Conservation (phyloP, 2,113 vertebrate species). For the Chaetorhynchus papuensis region DNA sequence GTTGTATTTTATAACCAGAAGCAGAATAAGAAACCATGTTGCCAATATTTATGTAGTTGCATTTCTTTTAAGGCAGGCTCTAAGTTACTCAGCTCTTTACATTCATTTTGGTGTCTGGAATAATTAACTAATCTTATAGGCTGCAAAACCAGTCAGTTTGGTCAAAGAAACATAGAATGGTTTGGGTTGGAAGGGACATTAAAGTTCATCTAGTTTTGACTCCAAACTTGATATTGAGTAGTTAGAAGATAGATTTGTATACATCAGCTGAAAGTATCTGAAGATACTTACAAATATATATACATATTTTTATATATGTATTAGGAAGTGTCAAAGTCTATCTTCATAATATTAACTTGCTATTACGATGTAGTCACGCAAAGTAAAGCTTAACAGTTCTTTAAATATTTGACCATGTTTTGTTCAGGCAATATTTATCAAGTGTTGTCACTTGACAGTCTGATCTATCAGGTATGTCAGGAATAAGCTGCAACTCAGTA, state of each 20-base stretch:
- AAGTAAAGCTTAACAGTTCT: background rate
- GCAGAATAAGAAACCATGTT: background rate
- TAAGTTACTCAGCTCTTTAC: background rate
- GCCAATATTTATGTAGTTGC: background rate
- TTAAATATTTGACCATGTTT: background rate
- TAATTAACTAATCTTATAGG: background rate
- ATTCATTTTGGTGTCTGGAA: background rate
- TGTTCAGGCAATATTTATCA: background rate
- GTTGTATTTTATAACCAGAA: background rate
- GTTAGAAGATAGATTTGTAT: background rate
- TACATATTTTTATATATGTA: background rate
- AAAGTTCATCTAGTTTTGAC: background rate
- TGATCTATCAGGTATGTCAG: background rate
- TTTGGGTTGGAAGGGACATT: background rate
- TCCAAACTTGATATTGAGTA: background rate
- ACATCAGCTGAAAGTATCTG: background rate
- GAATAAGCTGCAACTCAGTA: background rate
- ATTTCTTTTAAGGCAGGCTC: background rate
- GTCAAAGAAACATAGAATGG: background rate
- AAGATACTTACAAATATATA: background rate
- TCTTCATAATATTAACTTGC: background rate
- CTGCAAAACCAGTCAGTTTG: background rate
- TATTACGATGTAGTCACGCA: fast-evolving
- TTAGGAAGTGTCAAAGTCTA: background rate
- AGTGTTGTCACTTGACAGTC: background rate